phyloP scores from a whole-genome alignment of 2,888 invertebrate species.

The Agrochola litura region DNA sequence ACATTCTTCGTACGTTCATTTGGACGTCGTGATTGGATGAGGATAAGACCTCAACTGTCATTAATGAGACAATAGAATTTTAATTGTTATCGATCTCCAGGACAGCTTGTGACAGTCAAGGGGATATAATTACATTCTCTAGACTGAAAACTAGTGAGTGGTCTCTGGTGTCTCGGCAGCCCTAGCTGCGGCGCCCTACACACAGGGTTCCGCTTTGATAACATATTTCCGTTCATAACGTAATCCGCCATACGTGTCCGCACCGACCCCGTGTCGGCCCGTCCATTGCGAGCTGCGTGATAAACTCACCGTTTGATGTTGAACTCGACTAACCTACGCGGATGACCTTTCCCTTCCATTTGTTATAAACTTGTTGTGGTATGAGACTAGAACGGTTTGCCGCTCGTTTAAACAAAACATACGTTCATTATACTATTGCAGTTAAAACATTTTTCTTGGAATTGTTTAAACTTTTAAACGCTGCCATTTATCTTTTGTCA shows the following conservation, averaged over 20 bases:
- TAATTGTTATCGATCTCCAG: no score
- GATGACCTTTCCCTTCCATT: constrained; percentile 53
- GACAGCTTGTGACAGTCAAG: no score
- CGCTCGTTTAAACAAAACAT: constrained; percentile 51
- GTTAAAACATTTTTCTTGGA: constrained; percentile 40
- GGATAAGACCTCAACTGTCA: no score
- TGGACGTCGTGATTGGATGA: not conserved
- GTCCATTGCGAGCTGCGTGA: not conserved
- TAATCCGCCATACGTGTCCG: constrained; percentile 5
- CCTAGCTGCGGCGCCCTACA: not conserved
- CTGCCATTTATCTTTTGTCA: constrained; percentile 49
- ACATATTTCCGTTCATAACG: constrained; percentile 16
- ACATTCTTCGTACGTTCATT: constrained; percentile 1
- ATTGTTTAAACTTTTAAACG: constrained; percentile 46
- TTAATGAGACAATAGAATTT: no score
- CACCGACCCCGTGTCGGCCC: not conserved
- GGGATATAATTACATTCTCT: not conserved
- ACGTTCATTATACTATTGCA: constrained; percentile 41
- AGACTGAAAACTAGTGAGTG: not conserved
- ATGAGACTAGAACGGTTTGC: constrained; percentile 49
- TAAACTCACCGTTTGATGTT: constrained; percentile 29
- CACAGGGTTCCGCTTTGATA: constrained; percentile 10
- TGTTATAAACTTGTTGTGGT: constrained; percentile 46
- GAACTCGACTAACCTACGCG: constrained; percentile 36
- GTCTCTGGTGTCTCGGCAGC: not conserved